Percentiles rank a stretch among this genome's conserved stretches.
Evolutionary conservation across 2,888 invertebrate species (phyloP).

Genomic region (Pheosia gnoma): DNA sequence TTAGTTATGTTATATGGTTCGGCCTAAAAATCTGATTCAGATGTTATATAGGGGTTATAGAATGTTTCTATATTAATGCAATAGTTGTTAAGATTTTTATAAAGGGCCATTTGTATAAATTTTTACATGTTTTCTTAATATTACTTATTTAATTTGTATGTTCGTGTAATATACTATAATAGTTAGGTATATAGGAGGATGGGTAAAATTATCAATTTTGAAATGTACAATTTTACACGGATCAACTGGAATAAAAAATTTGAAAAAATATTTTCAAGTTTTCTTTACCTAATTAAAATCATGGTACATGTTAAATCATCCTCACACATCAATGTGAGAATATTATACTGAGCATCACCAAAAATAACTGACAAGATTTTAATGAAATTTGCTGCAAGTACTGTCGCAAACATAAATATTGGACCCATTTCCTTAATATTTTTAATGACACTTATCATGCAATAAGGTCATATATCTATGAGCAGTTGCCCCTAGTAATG

Average conservation of each 20-base stretch:
- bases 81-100: slow-evolving; percentile 35
- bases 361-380: too few species aligned
- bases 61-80: slow-evolving; percentile 9
- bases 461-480: too few species aligned
- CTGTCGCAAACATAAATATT: too few species aligned
- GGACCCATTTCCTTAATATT: too few species aligned
- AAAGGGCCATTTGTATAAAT: slow-evolving; percentile 35
- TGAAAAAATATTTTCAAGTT: slow-evolving; percentile 41
- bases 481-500: too few species aligned
- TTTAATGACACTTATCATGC: too few species aligned
- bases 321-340: too few species aligned
- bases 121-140: slow-evolving; percentile 36
- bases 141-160: slow-evolving; percentile 38
- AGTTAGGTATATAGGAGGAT: slow-evolving; percentile 29
- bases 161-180: neutral
- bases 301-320: too few species aligned
- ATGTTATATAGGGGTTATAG: neutral
- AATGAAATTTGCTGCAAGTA: too few species aligned
- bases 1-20: too few species aligned
- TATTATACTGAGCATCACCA: too few species aligned
- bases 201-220: slow-evolving; percentile 63
- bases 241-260: slow-evolving; percentile 55
- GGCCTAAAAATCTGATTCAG: too few species aligned
- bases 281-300: neutral
- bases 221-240: slow-evolving; percentile 80